These are phyloP conservation scores for Cosmia pyralina DNA, from an alignment of 2,888 invertebrate species.

Conservation along the genomic window DNA sequence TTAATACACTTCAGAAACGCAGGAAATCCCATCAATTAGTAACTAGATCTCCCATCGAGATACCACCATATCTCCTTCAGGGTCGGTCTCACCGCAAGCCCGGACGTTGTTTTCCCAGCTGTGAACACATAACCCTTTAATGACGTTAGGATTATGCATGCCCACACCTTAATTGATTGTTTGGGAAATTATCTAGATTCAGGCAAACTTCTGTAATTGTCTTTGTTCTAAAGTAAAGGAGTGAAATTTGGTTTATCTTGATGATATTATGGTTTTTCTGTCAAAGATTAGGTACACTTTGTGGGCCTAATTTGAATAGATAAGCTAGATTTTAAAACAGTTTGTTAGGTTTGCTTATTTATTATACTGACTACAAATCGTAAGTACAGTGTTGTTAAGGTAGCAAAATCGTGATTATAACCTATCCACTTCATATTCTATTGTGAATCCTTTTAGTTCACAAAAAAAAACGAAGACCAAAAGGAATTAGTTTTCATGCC, in stretches of 20 bases:
- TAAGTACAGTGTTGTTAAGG: no score
- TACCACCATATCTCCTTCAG: constrained; percentile 34
- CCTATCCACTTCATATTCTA: no score
- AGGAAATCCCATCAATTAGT: constrained; percentile 23
- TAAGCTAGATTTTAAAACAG: constrained; percentile 7
- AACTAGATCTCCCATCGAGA: constrained; percentile 35
- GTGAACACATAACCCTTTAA: constrained; percentile 59
- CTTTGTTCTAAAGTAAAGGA: constrained; percentile 50
- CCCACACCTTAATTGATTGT: constrained; percentile 65
- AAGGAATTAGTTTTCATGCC: no score
- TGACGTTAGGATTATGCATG: constrained; percentile 66
- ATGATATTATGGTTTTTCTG: constrained; percentile 28
- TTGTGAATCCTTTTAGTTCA: no score
- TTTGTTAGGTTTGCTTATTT: constrained; percentile 9
- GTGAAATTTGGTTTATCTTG: constrained; percentile 2
- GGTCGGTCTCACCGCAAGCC: constrained; percentile 48
- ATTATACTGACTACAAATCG: no score
- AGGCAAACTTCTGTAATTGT: constrained; percentile 56
- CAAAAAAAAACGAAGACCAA: no score
- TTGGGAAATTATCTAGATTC: constrained; percentile 59
- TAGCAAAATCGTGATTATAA: no score
- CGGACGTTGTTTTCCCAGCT: constrained; percentile 60
- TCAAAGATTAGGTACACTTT: constrained; percentile 21
- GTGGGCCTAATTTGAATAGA: constrained; percentile 27
- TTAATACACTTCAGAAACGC: not conserved